phyloP scores from a whole-genome alignment of 2,888 invertebrate genomes.

The Gerris lacustris region DNA sequence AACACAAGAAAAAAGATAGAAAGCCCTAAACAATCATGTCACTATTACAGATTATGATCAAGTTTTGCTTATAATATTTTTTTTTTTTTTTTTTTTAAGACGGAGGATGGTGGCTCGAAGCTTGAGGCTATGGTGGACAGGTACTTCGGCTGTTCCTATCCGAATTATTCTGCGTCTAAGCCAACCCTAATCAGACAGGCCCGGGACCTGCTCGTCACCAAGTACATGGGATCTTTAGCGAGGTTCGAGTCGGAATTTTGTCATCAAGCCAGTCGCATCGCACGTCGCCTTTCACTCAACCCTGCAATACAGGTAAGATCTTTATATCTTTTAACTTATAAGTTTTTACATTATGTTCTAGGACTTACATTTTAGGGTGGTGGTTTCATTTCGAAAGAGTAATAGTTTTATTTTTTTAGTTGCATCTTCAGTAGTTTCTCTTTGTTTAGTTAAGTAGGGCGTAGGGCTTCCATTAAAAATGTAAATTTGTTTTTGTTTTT shows the following conservation, averaged over 20 bases:
- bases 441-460: too few relatives aligned
- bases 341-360: too few relatives aligned
- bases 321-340: background rate
- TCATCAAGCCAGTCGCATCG: conserved; percentile 43
- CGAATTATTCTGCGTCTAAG: conserved; percentile 46
- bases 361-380: too few relatives aligned
- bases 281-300: conserved; percentile 14
- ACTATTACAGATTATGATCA: too few relatives aligned
- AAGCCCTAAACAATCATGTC: too few relatives aligned
- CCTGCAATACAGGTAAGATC: conserved; percentile 15
- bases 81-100: background rate
- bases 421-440: too few relatives aligned
- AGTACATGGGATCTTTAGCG: conserved; percentile 50
- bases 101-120: conserved; percentile 23
- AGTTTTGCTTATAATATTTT: too few relatives aligned
- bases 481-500: too few relatives aligned
- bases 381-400: too few relatives aligned
- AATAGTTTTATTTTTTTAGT: too few relatives aligned
- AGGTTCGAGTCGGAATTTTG: conserved; percentile 52
- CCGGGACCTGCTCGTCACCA: conserved; percentile 52
- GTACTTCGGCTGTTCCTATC: conserved; percentile 51
- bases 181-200: conserved; percentile 54
- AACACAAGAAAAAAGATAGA: too few relatives aligned
- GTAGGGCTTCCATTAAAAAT: too few relatives aligned
- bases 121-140: conserved; percentile 43